These are phyloP conservation scores for cat (Felis catus) DNA, from an alignment of 2,113 vertebrate species.

Conservation along the genomic window F.catus_Fca126_mat1.0 CM031415.1:509501-510000, in stretches of 20 bases:
- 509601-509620: not conserved
- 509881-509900: no score
- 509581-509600: rapidly evolving
- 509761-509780: no score
- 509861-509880: no score
- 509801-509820: no score
- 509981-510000: not conserved
- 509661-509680: not conserved
- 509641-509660: not conserved
- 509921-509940: not conserved
- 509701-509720: not conserved
- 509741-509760: no score
- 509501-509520: not conserved
- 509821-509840: no score
- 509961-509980: not conserved
- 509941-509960: not conserved
- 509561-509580: not conserved
- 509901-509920: not conserved
- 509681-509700: not conserved
- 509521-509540: not conserved
- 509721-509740: no score
- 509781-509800: no score
- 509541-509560: no score
- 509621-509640: rapidly evolving
- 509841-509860: no score